Evolutionary conservation across 2,888 invertebrate species (phyloP), one percentile per base, ranked within the genome.

Genomic region (Phorcus lineatus): DNA sequence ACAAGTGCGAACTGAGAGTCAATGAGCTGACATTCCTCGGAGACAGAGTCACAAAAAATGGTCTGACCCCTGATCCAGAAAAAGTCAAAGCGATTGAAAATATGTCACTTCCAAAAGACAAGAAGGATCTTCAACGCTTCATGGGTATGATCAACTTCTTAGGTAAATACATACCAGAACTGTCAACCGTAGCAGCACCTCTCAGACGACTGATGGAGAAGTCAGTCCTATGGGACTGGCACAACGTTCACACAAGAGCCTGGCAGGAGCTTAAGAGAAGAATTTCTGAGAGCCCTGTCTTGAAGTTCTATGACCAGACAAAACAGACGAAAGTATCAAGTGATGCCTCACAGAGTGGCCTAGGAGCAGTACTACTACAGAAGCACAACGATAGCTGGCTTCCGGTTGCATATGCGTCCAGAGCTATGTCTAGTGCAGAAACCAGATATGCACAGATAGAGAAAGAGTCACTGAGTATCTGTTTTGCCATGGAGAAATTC

Each of bases 21-120:
- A 40, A 74, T 7, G 75, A 79, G 54, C 57, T 79, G 36, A 79
- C 66, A 17, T 81, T 81, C 31, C 74, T 81, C 13, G 79, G 81
- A 62, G 62, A 62, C 28, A 19, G n/a, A n/a, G 22, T 79, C 53
- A 62, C 62, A 24, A 22, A 40, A 53, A 24, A 78, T 36, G 85
- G 84, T 22, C 81, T 81, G 3, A 52, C 76, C 22, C 84, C 85
- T 11, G 84, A 85, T 66, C 80, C 82, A n/a, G 28, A 17, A 40
- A 84, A 79, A 31, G 74, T 80, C 13, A 28, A 74, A 52, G 81
- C 74, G 24, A 74, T 86, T n/a, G 31, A 40, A 31, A 36, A 83
- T 2, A 62, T 85, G 66, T 52, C 62, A 24, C n/a, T 70, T 7
- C 83, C 84, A 9, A 77, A n/a, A 24, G 52, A 62, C 74, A 74